These are phyloP conservation scores for Rhinogobius similis DNA, from an alignment of 2,113 vertebrate species.

Conservation along the genomic window DNA sequence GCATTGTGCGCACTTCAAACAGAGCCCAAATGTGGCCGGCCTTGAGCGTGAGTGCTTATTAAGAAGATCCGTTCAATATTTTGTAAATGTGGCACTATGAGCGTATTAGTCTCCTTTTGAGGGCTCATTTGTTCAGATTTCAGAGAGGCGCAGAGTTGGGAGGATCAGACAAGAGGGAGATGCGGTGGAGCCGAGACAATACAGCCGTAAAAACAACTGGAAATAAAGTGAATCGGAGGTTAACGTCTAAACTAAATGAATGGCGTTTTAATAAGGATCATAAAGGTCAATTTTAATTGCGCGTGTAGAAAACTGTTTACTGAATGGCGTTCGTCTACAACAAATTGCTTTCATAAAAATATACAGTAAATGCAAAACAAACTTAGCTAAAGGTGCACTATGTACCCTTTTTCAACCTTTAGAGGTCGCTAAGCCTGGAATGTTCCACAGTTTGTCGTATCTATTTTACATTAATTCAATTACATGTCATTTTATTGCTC, in stretches of 20 bases:
- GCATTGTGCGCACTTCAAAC: slow-evolving; percentile 5
- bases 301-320: too few species aligned
- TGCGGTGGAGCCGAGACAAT: background rate
- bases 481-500: too few species aligned
- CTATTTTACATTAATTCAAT: too few species aligned
- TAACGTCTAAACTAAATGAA: too few species aligned
- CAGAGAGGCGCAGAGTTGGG: background rate
- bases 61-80: background rate
- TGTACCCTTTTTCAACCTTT: too few species aligned
- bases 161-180: background rate
- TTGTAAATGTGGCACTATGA: background rate
- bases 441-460: too few species aligned
- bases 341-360: too few species aligned
- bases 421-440: too few species aligned
- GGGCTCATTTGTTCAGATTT: background rate
- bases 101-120: background rate
- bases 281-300: too few species aligned
- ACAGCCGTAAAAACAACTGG: background rate
- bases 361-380: too few species aligned
- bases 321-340: too few species aligned
- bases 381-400: too few species aligned
- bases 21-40: slow-evolving; percentile 6
- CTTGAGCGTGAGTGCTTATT: slow-evolving; percentile 17
- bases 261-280: background rate
- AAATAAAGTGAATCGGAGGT: background rate